phyloP scores from a whole-genome alignment of 2,797 vertebrate genomes.

The Distichodus sexfasciatus region DNA sequence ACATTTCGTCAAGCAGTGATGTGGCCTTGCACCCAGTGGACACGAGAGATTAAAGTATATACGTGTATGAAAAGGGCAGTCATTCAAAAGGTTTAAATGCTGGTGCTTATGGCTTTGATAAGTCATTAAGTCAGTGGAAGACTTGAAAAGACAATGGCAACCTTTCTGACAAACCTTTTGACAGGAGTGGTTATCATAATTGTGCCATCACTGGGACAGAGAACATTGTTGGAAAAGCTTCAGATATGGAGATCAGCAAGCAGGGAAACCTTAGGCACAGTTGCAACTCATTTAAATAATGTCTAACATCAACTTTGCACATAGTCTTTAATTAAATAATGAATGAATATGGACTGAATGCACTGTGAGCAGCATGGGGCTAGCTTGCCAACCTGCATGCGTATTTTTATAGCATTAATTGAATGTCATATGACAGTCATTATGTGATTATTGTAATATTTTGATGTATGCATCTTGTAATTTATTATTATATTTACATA shows the following conservation, averaged over 20 bases:
- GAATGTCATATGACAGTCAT: too few species aligned
- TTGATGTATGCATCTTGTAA: too few species aligned
- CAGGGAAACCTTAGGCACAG: too few species aligned
- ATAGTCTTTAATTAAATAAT: background rate
- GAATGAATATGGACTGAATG: background rate
- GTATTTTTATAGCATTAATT: background rate
- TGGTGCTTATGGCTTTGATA: background rate
- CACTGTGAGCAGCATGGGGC: slow-evolving; percentile 11
- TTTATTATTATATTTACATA: too few species aligned
- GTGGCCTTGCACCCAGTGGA: slow-evolving; percentile 10
- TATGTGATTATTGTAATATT: background rate
- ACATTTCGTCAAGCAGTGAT: slow-evolving; percentile 39
- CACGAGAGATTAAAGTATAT: slow-evolving; percentile 38
- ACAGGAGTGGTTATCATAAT: background rate
- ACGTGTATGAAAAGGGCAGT: slow-evolving; percentile 13
- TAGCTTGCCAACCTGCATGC: background rate
- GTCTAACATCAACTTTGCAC: slow-evolving; percentile 11
- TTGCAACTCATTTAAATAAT: too few species aligned
- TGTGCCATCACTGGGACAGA: background rate
- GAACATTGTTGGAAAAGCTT: background rate
- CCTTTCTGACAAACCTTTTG: background rate
- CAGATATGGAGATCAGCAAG: background rate
- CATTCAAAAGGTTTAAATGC: background rate
- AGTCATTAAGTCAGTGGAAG: slow-evolving; percentile 5
- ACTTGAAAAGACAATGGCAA: background rate